Percentiles rank a stretch among this genome's conserved stretches.
Evolutionary conservation across 2,797 vertebrate species (phyloP).

Genomic region (Cottoperca gobio): DNA sequence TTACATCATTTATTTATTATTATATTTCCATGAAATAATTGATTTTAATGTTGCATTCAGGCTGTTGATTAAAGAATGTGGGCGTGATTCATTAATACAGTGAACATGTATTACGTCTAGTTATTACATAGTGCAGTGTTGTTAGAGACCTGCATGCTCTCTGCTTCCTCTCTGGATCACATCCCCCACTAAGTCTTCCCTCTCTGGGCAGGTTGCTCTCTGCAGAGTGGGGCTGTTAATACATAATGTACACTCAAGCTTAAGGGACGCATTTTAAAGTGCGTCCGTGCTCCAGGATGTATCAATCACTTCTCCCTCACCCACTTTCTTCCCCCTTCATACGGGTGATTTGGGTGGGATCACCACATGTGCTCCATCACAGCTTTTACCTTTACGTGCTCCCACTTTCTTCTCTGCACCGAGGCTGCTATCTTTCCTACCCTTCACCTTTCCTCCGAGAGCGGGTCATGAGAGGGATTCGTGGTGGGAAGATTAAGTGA

Average conservation of each 20-base stretch:
- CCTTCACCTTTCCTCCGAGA: constrained; percentile 47
- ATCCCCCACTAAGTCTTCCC: constrained; percentile 27
- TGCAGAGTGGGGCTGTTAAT: constrained; percentile 61
- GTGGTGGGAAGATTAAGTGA: constrained; percentile 48
- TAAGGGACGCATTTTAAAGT: constrained; percentile 59
- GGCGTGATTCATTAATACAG: too few relatives aligned
- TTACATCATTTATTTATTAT: too few relatives aligned
- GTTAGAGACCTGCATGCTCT: constrained; percentile 11
- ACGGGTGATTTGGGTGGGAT: constrained; percentile 26
- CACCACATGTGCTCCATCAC: constrained; percentile 31
- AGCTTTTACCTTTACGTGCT: constrained; percentile 17
- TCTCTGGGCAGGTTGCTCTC: constrained; percentile 49
- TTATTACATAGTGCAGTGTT: too few relatives aligned
- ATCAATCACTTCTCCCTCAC: constrained; percentile 54
- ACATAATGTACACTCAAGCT: constrained; percentile 69
- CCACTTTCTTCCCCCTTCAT: constrained; percentile 12
- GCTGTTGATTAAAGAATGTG: too few relatives aligned
- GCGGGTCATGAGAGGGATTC: constrained; percentile 23
- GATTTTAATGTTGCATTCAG: too few relatives aligned
- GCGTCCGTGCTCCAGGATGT: constrained; percentile 42
- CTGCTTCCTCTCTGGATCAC: constrained; percentile 32
- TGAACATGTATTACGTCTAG: too few relatives aligned
- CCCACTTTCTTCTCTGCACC: not conserved
- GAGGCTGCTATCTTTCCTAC: constrained; percentile 3
- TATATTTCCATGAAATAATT: too few relatives aligned